Conservation (phyloP, 2,113 vertebrate species). For the Pterocles burchelli region DNA sequence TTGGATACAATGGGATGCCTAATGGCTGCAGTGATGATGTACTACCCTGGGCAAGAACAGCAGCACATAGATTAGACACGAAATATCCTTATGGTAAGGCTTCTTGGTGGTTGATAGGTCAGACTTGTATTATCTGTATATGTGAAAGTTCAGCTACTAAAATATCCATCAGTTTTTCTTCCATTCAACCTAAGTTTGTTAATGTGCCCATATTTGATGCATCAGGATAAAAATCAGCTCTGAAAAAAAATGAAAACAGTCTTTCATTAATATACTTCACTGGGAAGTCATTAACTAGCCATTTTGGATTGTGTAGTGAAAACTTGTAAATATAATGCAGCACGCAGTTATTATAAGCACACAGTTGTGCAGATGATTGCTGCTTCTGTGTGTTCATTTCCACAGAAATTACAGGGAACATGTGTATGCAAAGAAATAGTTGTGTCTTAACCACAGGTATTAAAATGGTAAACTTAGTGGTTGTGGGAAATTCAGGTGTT, state of each 20-base stretch:
- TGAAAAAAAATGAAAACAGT: neutral
- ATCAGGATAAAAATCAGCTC: neutral
- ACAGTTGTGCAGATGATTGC: neutral
- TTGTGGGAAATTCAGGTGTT: neutral
- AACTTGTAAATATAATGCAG: neutral
- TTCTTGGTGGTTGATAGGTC: neutral
- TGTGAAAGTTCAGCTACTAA: neutral
- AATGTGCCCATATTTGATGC: neutral
- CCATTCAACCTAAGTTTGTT: neutral
- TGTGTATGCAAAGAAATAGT: neutral
- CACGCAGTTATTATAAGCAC: neutral
- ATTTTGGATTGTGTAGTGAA: neutral
- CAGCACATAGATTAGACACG: constrained; percentile 78
- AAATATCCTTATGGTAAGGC: constrained; percentile 89
- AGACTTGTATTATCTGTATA: neutral
- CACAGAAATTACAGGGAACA: neutral
- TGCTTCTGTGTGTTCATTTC: neutral
- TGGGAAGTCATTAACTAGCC: neutral
- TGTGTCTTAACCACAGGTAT: neutral
- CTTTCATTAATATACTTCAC: too few relatives aligned
- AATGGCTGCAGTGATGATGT: constrained; percentile 86
- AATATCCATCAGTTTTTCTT: neutral
- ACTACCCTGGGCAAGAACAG: constrained; percentile 81
- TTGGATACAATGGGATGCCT: constrained; percentile 98
- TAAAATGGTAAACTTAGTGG: neutral